Percentiles rank a stretch among this genome's conserved stretches.
phyloP scores from a whole-genome alignment of 2,113 vertebrate genomes.

The Mola mola region DNA sequence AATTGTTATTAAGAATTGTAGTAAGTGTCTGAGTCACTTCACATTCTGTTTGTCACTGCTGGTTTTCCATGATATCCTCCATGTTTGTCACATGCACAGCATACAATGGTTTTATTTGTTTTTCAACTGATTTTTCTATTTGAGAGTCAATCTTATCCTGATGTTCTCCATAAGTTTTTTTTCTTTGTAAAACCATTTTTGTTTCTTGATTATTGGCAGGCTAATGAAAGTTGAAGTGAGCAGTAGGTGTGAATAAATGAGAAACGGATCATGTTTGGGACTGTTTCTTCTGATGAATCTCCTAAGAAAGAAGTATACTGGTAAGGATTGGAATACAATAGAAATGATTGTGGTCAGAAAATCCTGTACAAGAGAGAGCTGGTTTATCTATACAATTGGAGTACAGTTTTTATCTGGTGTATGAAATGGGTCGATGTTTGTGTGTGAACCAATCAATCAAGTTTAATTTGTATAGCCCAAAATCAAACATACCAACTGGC shows the following conservation, averaged over 20 bases:
- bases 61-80: constrained; percentile 14
- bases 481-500: too few species aligned
- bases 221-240: constrained; percentile 39
- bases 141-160: constrained; percentile 50
- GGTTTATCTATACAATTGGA: too few species aligned
- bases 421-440: too few species aligned
- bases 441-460: too few species aligned
- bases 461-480: too few species aligned
- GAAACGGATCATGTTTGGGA: constrained; percentile 9
- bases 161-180: too few species aligned
- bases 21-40: neutral
- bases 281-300: too few species aligned
- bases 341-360: too few species aligned
- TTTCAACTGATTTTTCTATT: constrained; percentile 21
- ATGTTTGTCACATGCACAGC: constrained; percentile 1
- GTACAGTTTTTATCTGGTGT: too few species aligned
- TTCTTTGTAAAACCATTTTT: constrained; percentile 50
- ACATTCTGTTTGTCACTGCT: neutral
- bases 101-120: constrained; percentile 31
- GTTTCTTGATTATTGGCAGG: constrained; percentile 26
- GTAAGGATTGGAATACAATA: too few species aligned
- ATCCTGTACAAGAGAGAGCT: too few species aligned
- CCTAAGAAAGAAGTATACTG: too few species aligned
- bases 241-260: constrained; percentile 65
- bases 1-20: neutral